These are phyloP conservation scores for Antidorcas marsupialis DNA, from an alignment of 2,113 vertebrate species.

Conservation along the genomic window DNA sequence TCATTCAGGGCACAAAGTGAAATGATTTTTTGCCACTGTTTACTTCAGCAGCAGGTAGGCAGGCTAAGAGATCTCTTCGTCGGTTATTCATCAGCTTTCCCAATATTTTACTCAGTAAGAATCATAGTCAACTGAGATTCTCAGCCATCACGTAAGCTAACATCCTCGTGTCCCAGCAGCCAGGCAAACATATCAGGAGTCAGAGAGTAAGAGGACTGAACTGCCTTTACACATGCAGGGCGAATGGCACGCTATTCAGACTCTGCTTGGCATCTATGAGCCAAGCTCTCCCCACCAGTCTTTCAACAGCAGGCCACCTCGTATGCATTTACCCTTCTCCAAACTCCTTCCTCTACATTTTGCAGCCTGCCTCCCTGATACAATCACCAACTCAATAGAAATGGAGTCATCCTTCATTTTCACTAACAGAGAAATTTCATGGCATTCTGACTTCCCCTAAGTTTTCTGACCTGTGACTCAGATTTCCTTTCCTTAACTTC, in stretches of 20 bases:
- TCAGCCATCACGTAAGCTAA: neutral
- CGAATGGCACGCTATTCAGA: neutral
- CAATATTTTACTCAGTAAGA: neutral
- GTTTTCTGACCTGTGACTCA: constrained; percentile 46
- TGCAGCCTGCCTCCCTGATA: neutral
- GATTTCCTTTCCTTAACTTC: constrained; percentile 36
- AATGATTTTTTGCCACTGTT: constrained; percentile 40
- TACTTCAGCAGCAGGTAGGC: neutral
- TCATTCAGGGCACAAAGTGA: constrained; percentile 17
- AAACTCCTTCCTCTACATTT: neutral
- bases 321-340: neutral
- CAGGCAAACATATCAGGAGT: neutral
- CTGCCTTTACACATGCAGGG: neutral
- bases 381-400: neutral
- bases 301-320: neutral
- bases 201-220: neutral
- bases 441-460: neutral
- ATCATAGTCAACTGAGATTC: neutral
- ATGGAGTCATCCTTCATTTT: neutral
- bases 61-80: neutral
- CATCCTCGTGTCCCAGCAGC: neutral
- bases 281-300: neutral
- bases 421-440: neutral
- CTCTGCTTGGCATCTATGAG: neutral
- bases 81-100: neutral